A percentile compares a stretch with the other conserved stretches of the same genome.
Evolutionary conservation across 2,797 vertebrate genomes (phyloP).

Genomic region (Phrynocephalus guinanensis): DNA sequence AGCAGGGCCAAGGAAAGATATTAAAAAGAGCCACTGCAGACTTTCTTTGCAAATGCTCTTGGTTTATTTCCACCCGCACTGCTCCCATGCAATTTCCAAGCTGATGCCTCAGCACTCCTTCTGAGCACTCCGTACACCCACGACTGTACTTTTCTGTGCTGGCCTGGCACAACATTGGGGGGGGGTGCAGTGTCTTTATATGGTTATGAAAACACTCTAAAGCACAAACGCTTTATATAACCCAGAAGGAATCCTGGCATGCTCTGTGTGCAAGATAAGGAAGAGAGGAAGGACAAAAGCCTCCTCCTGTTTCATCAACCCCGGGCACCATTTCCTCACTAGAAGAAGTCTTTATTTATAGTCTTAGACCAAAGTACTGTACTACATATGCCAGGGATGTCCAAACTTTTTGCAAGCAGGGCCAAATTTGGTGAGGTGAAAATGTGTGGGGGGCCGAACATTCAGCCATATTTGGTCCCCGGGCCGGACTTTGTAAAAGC

Average conservation of each 20-base stretch:
- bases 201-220: background rate
- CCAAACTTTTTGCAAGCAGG: no score
- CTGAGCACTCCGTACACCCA: background rate
- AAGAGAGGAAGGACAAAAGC: background rate
- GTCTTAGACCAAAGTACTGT: no score
- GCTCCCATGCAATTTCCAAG: conserved; percentile 15
- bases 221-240: background rate
- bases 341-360: no score
- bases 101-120: conserved; percentile 5
- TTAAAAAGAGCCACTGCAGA: conserved; percentile 39
- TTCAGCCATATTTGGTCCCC: no score
- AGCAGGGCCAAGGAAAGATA: conserved; percentile 38
- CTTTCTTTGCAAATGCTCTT: conserved; percentile 5
- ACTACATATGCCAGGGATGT: no score
- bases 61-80: background rate
- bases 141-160: background rate
- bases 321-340: background rate
- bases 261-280: background rate
- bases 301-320: background rate
- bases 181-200: background rate
- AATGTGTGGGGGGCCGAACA: no score
- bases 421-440: no score
- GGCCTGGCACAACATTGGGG: background rate
- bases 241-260: background rate
- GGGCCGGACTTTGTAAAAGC: no score